Evolutionary conservation across 2,888 invertebrate genomes (phyloP), one percentile per base, ranked within the genome.

Genomic region (Molanna angustata): DNA sequence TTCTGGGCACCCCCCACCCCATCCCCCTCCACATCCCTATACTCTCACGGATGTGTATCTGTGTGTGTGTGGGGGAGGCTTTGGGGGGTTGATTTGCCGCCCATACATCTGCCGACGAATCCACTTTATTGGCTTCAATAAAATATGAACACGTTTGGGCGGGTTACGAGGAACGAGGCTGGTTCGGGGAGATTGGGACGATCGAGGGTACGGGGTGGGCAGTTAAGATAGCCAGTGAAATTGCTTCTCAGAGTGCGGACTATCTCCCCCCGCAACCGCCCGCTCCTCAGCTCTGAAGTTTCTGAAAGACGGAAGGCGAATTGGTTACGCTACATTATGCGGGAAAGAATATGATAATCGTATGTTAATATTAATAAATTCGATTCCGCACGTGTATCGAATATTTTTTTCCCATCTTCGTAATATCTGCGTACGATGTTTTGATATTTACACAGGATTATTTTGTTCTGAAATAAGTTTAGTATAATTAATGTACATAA

Each of bases 141-240:
- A 77, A 77, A 77, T 77, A 77, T 77, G 77, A 76, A 76, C 76
- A 76, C 76, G 76, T 76, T 72, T 72, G 74, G 76, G 76, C 75
- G 76, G 59, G 76, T 39, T 43, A 46, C 31, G 44, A 37, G 52
- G 49, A 33, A n/a, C 27, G 50, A 42, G 27, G 43, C 22, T 27
- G 21, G 2, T n/a, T n/a, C 22, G 47, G 39, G 42, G 21, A 20
- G 31, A 37, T 42, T 39, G 37, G 41, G 35, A 22, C 14, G 20
- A n/a, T n/a, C 32, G 41, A 18, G 20, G 49, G 21, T 9, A 16
- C 14, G 19, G 41, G 45, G 40, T 22, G 52, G 59, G 59, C 56
- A 56, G 59, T 59, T 59, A 59, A 59, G 59, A 59, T 59, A 59
- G 59, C 59, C 59, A 54, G 54, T 48, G 59, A 59, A 59, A 59